Evolutionary conservation across 2,797 vertebrate genomes (phyloP).

Genomic region (Taenioides sp.): DNA sequence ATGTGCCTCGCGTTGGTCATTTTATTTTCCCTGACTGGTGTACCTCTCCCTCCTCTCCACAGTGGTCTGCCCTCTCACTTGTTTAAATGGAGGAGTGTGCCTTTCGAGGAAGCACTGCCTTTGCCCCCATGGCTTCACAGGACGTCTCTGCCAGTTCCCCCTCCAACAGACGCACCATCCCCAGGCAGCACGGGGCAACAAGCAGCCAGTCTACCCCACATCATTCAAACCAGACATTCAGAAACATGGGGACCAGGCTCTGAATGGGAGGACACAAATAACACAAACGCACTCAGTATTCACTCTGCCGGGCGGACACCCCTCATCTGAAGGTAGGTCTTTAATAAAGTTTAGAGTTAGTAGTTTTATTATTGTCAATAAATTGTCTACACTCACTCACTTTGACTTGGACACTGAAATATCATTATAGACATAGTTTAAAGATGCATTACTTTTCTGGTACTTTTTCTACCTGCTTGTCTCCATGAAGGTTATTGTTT

Average conservation of each 20-base stretch:
- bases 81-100: constrained; percentile 92
- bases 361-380: not conserved
- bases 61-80: constrained; percentile 92
- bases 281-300: constrained; percentile 81
- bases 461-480: no score
- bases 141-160: constrained; percentile 88
- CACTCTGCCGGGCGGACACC: constrained; percentile 81
- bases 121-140: constrained; percentile 88
- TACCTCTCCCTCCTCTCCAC: constrained; percentile 18
- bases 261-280: constrained; percentile 65
- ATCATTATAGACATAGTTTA: not conserved
- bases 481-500: no score
- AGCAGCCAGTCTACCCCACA: constrained; percentile 85
- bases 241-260: constrained; percentile 72
- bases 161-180: constrained; percentile 67
- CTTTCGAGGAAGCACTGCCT: constrained; percentile 88
- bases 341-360: not conserved
- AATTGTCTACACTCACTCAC: not conserved
- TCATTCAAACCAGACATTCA: constrained; percentile 79
- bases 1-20: not conserved
- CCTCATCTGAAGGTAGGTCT: constrained; percentile 86
- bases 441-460: not conserved
- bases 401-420: not conserved
- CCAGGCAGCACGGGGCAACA: constrained; percentile 80
- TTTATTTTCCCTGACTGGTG: not conserved